phyloP scores from a whole-genome alignment of 2,797 vertebrate species.

The Hemitrygon akajei region DNA sequence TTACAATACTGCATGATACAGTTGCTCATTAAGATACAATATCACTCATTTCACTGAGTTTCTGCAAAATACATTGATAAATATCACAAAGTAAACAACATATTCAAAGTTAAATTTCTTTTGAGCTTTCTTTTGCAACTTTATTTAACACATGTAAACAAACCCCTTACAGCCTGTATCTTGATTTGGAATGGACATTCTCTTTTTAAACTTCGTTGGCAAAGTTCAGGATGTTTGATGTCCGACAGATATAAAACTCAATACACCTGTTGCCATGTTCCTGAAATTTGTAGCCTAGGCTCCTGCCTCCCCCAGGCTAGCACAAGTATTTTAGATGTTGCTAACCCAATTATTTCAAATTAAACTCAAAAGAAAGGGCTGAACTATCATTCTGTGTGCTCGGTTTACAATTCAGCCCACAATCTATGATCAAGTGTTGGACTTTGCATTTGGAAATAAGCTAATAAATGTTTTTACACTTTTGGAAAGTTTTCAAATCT shows the following conservation, averaged over 20 bases:
- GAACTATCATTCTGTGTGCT: neutral
- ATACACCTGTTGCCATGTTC: neutral
- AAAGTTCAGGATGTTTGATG: neutral
- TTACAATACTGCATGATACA: neutral
- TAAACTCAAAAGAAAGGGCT: neutral
- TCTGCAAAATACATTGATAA: neutral
- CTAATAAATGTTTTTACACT: neutral
- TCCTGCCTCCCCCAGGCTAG: neutral
- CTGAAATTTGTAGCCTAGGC: neutral
- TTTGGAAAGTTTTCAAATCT: neutral
- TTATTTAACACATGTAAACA: conserved; percentile 7
- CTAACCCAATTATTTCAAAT: neutral
- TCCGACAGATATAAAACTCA: neutral
- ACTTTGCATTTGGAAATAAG: neutral
- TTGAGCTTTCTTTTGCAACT: neutral
- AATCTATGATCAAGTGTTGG: neutral
- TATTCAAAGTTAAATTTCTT: neutral
- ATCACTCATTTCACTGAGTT: neutral
- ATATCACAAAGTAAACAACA: neutral
- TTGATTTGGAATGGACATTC: neutral
- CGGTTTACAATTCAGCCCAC: neutral
- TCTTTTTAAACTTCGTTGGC: too few species aligned
- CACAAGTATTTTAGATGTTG: neutral
- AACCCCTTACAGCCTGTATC: neutral
- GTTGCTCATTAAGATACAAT: neutral